Evolutionary conservation across 2,888 invertebrate species (phyloP).

Genomic region (Drosophila bunnanda): DNA sequence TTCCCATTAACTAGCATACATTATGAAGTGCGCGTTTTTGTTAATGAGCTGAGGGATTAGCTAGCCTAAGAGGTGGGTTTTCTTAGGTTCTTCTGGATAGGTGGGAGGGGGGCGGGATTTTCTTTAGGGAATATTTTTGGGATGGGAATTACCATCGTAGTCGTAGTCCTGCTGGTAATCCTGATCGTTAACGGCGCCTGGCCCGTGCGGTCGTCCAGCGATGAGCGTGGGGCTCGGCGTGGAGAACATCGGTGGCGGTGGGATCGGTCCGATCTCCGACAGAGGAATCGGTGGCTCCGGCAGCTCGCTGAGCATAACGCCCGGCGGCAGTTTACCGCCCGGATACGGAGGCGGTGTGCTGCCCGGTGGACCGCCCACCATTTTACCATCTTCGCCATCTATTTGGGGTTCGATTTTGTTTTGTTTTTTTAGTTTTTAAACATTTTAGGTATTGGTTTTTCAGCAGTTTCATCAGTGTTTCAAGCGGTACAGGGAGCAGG

Average conservation of each 20-base stretch:
- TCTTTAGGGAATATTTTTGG: background rate
- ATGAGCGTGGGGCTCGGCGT: constrained; percentile 91
- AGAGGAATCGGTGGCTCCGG: constrained; percentile 96
- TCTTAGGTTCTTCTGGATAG: constrained; percentile 2
- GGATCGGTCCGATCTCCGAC: constrained; percentile 96
- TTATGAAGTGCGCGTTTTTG: constrained; percentile 71
- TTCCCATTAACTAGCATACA: constrained; percentile 60
- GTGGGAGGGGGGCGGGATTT: constrained; percentile 6
- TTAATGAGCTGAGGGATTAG: constrained; percentile 64
- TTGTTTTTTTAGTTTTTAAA: constrained; percentile 6
- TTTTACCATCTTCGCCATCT: constrained; percentile 87
- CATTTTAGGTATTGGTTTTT: background rate
- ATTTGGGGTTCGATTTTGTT: constrained; percentile 74
- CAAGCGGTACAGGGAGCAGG: constrained; percentile 18
- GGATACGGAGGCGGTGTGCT: constrained; percentile 84
- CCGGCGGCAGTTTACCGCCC: constrained; percentile 84
- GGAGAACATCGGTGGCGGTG: constrained; percentile 98
- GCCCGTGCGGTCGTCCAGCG: constrained; percentile 86
- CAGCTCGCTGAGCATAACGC: constrained; percentile 92
- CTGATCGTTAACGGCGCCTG: constrained; percentile 84
- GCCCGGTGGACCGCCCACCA: constrained; percentile 83
- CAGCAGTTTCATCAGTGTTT: constrained; percentile 8
- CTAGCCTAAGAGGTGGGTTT: constrained; percentile 6
- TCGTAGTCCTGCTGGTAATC: constrained; percentile 86
- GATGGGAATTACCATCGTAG: constrained; percentile 87